phyloP scores from a whole-genome alignment of 23 tunicate genomes.

The Phallusia fumigata region DNA sequence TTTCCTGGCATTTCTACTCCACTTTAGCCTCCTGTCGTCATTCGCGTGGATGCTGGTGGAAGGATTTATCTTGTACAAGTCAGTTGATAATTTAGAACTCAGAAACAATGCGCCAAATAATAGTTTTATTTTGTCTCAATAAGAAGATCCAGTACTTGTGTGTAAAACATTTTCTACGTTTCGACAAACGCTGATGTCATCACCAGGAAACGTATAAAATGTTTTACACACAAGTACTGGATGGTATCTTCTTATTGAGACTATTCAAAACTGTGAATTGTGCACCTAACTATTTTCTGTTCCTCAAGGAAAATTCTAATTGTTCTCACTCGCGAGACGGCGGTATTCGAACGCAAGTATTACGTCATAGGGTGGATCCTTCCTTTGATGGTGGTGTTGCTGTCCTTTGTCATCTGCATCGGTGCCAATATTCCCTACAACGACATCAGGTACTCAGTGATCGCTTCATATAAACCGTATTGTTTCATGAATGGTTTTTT shows the following conservation, averaged over 20 bases:
- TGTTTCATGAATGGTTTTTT: background rate
- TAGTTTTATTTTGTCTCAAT: background rate
- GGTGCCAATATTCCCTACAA: slow-evolving; percentile 13
- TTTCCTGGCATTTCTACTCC: background rate
- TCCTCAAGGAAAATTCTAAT: slow-evolving; percentile 48
- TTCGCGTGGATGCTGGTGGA: slow-evolving; percentile 19
- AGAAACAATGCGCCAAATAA: no score
- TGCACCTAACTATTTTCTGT: no score
- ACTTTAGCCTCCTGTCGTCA: background rate
- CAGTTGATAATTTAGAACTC: background rate
- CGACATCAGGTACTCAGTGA: slow-evolving; percentile 8
- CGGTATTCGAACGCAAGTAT: slow-evolving; percentile 18
- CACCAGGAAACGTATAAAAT: no score
- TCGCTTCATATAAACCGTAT: background rate
- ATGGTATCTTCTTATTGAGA: no score
- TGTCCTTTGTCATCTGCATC: slow-evolving; percentile 9
- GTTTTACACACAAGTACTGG: no score
- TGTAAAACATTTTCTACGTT: no score
- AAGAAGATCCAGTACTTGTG: no score
- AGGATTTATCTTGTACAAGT: slow-evolving; percentile 19
- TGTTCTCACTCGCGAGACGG: slow-evolving; percentile 33
- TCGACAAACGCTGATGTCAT: no score
- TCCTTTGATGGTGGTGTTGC: slow-evolving; percentile 14
- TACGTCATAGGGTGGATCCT: slow-evolving; percentile 44
- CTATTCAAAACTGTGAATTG: no score